A percentile compares a stretch with the other conserved stretches of the same genome.
These are phyloP conservation scores for Felis chaus DNA, from an alignment of 2,113 vertebrate genomes.

Conservation along the genomic window DNA sequence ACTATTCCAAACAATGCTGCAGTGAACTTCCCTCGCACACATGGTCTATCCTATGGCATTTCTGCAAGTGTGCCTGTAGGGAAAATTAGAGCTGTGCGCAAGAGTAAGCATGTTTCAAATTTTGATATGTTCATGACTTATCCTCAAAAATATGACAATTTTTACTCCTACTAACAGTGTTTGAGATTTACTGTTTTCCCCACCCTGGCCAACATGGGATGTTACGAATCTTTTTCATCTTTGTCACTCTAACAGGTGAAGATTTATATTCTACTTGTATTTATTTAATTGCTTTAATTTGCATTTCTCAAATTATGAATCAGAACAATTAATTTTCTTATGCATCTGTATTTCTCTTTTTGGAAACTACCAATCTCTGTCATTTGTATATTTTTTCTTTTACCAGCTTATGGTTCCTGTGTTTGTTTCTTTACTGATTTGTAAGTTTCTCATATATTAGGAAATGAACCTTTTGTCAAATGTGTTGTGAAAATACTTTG, in stretches of 20 bases:
- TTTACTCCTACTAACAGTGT: not conserved
- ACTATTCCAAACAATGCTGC: not conserved
- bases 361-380: not conserved
- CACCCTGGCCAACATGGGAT: not conserved
- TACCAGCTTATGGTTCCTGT: not conserved
- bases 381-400: conserved; percentile 14
- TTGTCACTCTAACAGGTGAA: not conserved
- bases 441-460: conserved; percentile 1
- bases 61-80: not conserved
- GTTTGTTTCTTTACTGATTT: not conserved
- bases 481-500: conserved; percentile 21
- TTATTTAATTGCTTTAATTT: conserved; percentile 9
- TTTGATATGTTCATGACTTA: not conserved
- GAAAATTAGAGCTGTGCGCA: not conserved
- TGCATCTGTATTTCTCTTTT: not conserved
- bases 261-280: not conserved
- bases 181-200: not conserved
- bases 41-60: not conserved
- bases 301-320: not conserved
- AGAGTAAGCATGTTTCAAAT: not conserved
- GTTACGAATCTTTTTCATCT: not conserved
- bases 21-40: not conserved
- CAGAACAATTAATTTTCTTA: conserved; percentile 14
- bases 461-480: conserved; percentile 1
- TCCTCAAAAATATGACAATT: not conserved